Base-by-base conservation (phyloP, 2,113 vertebrate species). In the Hipposideros armiger region DNA sequence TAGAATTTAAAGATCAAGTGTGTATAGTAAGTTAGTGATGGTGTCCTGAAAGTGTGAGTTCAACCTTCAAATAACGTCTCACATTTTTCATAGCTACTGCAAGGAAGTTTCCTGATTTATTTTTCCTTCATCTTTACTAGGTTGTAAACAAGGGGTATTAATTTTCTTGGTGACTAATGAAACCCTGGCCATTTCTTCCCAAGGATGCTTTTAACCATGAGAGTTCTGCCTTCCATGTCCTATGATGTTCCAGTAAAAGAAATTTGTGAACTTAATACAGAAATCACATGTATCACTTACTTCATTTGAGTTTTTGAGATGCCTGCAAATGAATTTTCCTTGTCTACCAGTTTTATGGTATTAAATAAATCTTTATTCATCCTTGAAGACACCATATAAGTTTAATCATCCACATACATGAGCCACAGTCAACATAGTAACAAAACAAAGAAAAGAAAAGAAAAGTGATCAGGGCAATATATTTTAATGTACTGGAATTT, bases 361-460 rank as follows among this genome's bases (percentile, higher is more conserved):
- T 77, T 94, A 85, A 74, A 80, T 62, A 94, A 96, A 90, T 89
- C 42, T 74, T 92, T 64, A 58, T 52, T 80, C 76, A 74, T 66
- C 32, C 56, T 91, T 80, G 69, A 96, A 89, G 50, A 52, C 13
- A 83, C 4, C 11, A n/a, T 52, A 95, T 93, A 94, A 91, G 22
- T 22, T 90, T 94, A 87, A 90, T 70, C 30, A 52, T 69, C 56
- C 8, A 45, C 1, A 64, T 73, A 40, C 24, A 69, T 6, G 36
- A 95, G 50, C 80, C 64, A 92, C 8, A 30, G 36, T 87, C 45
- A 69, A 90, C 16, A 78, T 19, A 69, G 50, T 56, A 89, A 83
- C 45, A 9, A 50, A 50, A 50, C 15, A 15, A 92, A 86, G 91
- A 87, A 66, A 19, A 87, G 84, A 84, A 32, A 90, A 82, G 73